Evolutionary conservation across 2,113 vertebrate species (phyloP), one percentile per base, ranked within the genome.

Genomic region (Rhombomys opimus): DNA sequence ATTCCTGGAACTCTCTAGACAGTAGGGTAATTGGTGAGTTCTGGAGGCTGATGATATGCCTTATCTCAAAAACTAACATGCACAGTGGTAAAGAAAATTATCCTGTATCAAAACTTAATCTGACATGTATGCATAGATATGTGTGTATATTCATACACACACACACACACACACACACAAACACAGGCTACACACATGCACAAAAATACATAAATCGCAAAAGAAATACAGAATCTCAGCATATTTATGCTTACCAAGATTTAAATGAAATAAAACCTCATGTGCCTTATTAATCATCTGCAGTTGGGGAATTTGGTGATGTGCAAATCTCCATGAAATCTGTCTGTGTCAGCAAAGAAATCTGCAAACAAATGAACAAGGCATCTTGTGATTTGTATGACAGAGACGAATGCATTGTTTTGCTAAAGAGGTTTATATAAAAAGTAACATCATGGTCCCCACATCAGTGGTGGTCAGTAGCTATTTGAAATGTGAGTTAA

Each of bases 401-500:
- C 22, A 70, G 6, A 88, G 20, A 41, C 22, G 72, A 94, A 92
- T 89, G 6, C 23, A 67, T 77, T 88, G 1, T 0, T 81, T 95
- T 90, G 50, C 22, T 2, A 54, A 68, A 1, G 2, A 50, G 11
- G 17, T 38, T 76, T 90, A 78, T 63, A 73, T 84, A 22, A 90
- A 88, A 92, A 93, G 4, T 23, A 88, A 30, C 23, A 0, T 75
- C 15, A 32, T 25, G 72, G 12, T 61, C 38, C 63, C 91, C 32
- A 85, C 1, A 81, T 92, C 46, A 72, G 52, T 77, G 41, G 18
- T 76, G 12, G 14, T 87, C 57, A 54, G 25, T 78, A 23, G 46
- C 70, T 30, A 82, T 92, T 95, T 92, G 86, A 90, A 93, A 25
- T 6, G 85, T 50, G 2, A 90, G 35, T 76, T 93, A 88, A 77